These are phyloP conservation scores for Nasonia longicornis DNA, from an alignment of 1,140 invertebrate species.

Conservation along the genomic window DNA sequence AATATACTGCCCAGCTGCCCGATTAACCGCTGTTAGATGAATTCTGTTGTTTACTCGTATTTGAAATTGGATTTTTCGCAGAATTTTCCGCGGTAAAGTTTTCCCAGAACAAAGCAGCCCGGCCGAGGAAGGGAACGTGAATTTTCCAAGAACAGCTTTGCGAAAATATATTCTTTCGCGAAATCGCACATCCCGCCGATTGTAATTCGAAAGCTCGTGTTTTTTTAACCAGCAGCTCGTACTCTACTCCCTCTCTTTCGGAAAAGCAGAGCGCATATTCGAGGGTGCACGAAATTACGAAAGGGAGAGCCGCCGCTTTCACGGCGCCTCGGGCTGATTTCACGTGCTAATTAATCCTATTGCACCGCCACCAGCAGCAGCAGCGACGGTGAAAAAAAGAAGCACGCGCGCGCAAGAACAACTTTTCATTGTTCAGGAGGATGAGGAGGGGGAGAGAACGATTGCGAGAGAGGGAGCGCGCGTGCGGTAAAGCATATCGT, in stretches of 20 bases:
- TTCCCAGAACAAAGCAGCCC: too few relatives aligned
- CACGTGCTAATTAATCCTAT: slow-evolving; percentile 40
- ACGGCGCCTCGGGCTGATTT: slow-evolving; percentile 26
- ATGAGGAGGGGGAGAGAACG: not conserved
- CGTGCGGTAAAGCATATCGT: slow-evolving; percentile 38
- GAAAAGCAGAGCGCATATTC: not conserved
- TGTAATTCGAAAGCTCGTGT: too few relatives aligned
- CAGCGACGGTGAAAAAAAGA: not conserved
- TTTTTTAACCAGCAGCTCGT: too few relatives aligned
- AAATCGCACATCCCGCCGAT: too few relatives aligned
- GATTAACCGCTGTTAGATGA: not conserved
- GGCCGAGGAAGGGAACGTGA: too few relatives aligned
- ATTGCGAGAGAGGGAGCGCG: slow-evolving; percentile 32
- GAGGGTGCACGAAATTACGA: slow-evolving; percentile 23
- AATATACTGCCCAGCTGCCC: not conserved
- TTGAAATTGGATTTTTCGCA: too few relatives aligned
- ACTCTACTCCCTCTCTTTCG: not conserved
- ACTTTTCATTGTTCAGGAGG: slow-evolving; percentile 40
- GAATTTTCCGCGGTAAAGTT: too few relatives aligned
- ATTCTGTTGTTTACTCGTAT: not conserved
- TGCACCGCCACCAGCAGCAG: not conserved
- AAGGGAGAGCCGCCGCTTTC: not conserved
- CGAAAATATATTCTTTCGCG: too few relatives aligned
- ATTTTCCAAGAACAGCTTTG: too few relatives aligned
- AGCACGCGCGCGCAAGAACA: not conserved